phyloP scores from a whole-genome alignment of 2,113 vertebrate genomes.

The Corydoras maculifer region DNA sequence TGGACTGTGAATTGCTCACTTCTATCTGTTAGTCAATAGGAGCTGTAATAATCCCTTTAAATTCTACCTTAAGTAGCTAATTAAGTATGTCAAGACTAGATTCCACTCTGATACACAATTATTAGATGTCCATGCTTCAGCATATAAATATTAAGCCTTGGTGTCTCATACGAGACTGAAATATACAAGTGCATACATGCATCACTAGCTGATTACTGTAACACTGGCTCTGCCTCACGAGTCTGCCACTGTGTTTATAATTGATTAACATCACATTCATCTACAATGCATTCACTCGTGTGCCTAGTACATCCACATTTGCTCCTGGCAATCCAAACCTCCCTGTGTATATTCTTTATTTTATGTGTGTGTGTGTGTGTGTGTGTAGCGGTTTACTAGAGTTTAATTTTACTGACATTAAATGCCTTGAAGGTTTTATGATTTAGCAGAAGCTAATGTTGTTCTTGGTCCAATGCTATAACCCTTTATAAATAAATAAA shows the following conservation, averaged over 20 bases:
- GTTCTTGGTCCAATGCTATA: slow-evolving; percentile 22
- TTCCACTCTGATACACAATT: not conserved
- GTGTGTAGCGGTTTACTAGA: slow-evolving; percentile 3
- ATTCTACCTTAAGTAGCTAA: too few relatives aligned
- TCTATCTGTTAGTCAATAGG: too few relatives aligned
- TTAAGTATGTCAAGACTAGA: too few relatives aligned
- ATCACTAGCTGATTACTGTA: slow-evolving; percentile 55
- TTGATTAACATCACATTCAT: slow-evolving; percentile 53
- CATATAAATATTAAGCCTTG: not conserved
- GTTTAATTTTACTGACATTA: slow-evolving; percentile 31
- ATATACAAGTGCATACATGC: slow-evolving; percentile 2
- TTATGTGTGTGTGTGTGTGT: not conserved
- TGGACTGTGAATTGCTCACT: too few relatives aligned
- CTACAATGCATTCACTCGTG: slow-evolving; percentile 49
- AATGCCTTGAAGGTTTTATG: slow-evolving; percentile 24
- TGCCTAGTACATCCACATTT: slow-evolving; percentile 31
- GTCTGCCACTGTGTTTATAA: slow-evolving; percentile 63
- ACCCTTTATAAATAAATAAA: slow-evolving; percentile 22
- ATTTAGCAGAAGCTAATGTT: slow-evolving; percentile 27
- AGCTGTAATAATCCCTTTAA: too few relatives aligned
- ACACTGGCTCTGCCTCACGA: slow-evolving; percentile 51
- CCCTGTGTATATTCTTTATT: slow-evolving; percentile 22
- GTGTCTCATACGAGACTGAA: not conserved
- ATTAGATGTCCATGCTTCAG: not conserved
- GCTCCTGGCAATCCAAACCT: slow-evolving; percentile 39